Base-by-base conservation (phyloP, 1,140 invertebrate species). In the Neodiprion pinetum region DNA sequence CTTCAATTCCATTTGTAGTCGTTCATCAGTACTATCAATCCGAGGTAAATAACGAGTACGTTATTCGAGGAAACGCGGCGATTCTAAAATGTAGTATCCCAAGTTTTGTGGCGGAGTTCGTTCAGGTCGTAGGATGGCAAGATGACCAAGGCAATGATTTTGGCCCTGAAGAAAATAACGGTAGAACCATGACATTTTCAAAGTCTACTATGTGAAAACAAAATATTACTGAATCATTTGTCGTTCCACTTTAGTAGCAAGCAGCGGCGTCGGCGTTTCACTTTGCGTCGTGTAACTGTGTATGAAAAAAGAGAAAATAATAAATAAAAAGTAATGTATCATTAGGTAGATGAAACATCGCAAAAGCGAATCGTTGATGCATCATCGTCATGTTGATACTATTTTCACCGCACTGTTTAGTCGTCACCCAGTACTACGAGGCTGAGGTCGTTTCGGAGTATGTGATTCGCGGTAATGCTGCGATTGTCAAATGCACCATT, bases 61-160 rank as follows among this genome's bases (percentile, higher is more conserved):
- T 96, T 7, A 97, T 97, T 81, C 92, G 94, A 84, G 96, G 96
- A 71, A 97, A 98, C 88, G 94, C 96, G 67, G 96, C 96, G n/a
- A 93, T 98, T 78, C 90, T 99, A 69, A 97, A 96, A 86, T 98
- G 97, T 90, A 93, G 95, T 84, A 96, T 98, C 79, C 97, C 97
- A 23, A 95, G 94, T 21, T 98, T 97, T 87, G 96, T 97, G 68
- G 95, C 95, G 48, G 96, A 98, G 88, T 98, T 97, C 86, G 93
- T 98, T 72, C 92, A 92, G 77, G 94, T 98, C 69, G 91, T 95
- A 48, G 93, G 93, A 68, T 98, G 97, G 97, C 93, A 91, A 73
- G 91, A 96, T 85, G 95, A 94, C 81, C 92, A 94, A 82, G 93
- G 94, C 74, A 92, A 93, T 75, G 91, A 92, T 79, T 93, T 91